Evolutionary conservation across 2,888 invertebrate species (phyloP).

Genomic region (Trichacis sp.): DNA sequence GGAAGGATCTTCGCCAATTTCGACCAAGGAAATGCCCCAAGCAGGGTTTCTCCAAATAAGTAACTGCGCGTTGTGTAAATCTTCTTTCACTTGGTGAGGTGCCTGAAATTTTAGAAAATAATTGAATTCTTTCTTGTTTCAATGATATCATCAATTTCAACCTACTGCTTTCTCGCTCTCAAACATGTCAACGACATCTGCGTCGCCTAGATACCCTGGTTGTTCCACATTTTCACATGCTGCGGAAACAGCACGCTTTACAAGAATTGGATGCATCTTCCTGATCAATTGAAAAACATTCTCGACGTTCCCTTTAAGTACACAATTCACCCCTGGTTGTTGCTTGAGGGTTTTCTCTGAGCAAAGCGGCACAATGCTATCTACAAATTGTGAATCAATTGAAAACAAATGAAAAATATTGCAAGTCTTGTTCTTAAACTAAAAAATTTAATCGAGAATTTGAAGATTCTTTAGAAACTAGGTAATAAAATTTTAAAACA

Average conservation of each 20-base stretch:
- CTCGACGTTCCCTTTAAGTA: conserved; percentile 74
- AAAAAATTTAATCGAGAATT: neutral
- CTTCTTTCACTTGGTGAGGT: conserved; percentile 68
- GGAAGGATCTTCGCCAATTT: conserved; percentile 61
- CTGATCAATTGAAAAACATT: conserved; percentile 76
- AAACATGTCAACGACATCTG: conserved; percentile 74
- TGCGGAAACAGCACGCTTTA: conserved; percentile 72
- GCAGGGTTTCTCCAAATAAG: conserved; percentile 78
- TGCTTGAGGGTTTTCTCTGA: conserved; percentile 68
- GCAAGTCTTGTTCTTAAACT: neutral
- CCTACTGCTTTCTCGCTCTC: conserved; percentile 69
- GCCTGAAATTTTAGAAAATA: too few relatives aligned
- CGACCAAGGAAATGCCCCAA: conserved; percentile 78
- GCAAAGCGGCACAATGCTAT: conserved; percentile 73
- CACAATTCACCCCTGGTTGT: conserved; percentile 75
- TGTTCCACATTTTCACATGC: conserved; percentile 72
- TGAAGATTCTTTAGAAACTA: too few relatives aligned
- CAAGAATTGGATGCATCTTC: conserved; percentile 76
- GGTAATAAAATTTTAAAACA: conserved; percentile 34
- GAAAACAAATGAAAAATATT: too few relatives aligned
- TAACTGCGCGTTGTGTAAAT: conserved; percentile 77
- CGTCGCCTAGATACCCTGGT: conserved; percentile 74
- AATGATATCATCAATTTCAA: conserved; percentile 14
- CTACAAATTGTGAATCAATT: conserved; percentile 48
- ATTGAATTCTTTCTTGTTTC: conserved; percentile 2